Base-by-base conservation (phyloP, 2,113 vertebrate genomes). In the Himantopus leucocephalus region DNA sequence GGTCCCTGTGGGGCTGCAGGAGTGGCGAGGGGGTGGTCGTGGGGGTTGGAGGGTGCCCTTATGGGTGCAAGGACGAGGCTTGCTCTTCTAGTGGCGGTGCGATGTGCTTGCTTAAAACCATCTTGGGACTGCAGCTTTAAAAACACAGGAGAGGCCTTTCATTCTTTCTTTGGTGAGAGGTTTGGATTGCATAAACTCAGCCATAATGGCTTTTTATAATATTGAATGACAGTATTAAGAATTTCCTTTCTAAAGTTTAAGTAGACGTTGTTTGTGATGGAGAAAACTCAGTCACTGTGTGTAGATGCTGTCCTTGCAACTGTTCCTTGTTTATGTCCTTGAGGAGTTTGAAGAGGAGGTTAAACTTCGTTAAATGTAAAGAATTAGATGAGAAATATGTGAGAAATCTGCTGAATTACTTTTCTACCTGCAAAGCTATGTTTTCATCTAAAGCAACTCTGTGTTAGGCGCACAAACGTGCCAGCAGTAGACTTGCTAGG, bases 1-100 rank as follows among this genome's bases (percentile, higher is more conserved):
- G 12, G 14, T 87, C 39, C 21, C 30, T 6, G 20, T 23, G 27
- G 45, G 39, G 60, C 18, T 82, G 18, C 12, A 1, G 1, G 12
- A 30, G 29, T n/a, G 24, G 21, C 0, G 0, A 53, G 8, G 3
- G 18, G 2, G 4, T 6, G 22, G 27, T 27, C 2, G 1, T 58
- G 20, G 47, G 13, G 32, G 10, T 29, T 9, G 48, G 43, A 80
- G 4, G 8, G 12, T n/a, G 15, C 39, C 19, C 7, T 3, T 29
- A 15, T 0, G 22, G 39, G 22, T 39, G 34, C 9, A 14, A 62
- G 47, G 14, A 16, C 7, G 32, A 52, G 19, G 5, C 8, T 55
- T 59, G 16, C 14, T 79, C 27, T 34, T 53, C 26, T 48, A 34
- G 8, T 8, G 19, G 10, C 2, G 1, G 8, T 72, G 56, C 1